phyloP scores from a whole-genome alignment of 2,888 invertebrate genomes.

The Mesorhabditis spiculigera region DNA sequence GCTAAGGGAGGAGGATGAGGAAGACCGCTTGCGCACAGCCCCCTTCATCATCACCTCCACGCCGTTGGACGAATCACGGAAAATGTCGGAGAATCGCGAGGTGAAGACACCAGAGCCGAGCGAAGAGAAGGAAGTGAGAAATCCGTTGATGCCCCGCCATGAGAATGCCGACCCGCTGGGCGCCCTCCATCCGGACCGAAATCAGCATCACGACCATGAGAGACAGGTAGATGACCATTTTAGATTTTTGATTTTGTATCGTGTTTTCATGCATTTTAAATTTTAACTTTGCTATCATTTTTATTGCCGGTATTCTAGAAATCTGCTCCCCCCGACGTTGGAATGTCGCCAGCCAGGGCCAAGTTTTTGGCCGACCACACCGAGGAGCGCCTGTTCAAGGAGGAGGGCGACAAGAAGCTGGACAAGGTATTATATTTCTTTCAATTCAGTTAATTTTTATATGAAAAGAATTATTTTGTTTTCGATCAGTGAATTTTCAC shows the following conservation, averaged over 20 bases:
- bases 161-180: slow-evolving; percentile 21
- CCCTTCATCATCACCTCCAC: not conserved
- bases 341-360: slow-evolving; percentile 49
- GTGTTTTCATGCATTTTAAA: no score
- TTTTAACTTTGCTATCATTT: no score
- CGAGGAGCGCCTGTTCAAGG: slow-evolving; percentile 10
- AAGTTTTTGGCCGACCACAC: slow-evolving; percentile 48
- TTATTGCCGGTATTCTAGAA: not conserved
- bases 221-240: not conserved
- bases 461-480: no score
- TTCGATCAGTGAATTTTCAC: no score
- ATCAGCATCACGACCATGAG: not conserved
- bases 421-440: not conserved
- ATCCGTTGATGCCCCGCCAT: not conserved
- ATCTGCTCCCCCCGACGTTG: slow-evolving; percentile 14
- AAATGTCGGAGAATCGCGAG: no score
- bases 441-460: no score
- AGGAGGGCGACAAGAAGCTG: not conserved
- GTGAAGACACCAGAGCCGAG: no score
- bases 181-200: slow-evolving; percentile 13
- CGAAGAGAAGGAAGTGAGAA: no score
- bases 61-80: not conserved
- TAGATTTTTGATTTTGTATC: not conserved
- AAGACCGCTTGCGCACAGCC: not conserved
- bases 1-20: not conserved